Percentiles rank a stretch among this genome's conserved stretches.
phyloP scores from a whole-genome alignment of 1,140 invertebrate species.

The Wiebesia pumilae region DNA sequence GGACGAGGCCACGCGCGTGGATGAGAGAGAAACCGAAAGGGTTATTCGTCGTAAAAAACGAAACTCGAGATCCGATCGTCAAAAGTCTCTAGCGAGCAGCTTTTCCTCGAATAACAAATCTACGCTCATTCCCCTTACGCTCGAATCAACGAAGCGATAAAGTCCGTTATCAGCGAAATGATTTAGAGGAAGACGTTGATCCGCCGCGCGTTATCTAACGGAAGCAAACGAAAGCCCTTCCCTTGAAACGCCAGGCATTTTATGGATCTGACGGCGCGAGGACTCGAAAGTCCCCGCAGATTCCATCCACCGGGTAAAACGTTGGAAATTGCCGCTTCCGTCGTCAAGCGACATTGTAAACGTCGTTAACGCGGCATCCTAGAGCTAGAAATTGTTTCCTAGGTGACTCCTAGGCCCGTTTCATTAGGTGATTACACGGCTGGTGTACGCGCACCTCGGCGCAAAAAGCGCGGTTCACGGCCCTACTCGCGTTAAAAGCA shows the following conservation, averaged over 20 bases:
- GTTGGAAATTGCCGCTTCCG: background rate
- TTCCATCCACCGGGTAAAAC: background rate
- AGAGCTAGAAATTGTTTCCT: conserved; percentile 37
- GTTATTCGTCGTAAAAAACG: background rate
- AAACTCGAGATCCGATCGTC: background rate
- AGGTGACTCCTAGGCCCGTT: conserved; percentile 15
- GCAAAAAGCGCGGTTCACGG: conserved; percentile 52
- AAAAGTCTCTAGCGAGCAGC: background rate
- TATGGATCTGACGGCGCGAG: conserved; percentile 3
- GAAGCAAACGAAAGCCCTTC: background rate
- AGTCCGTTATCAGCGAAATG: background rate
- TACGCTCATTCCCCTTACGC: background rate
- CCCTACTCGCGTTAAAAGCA: conserved; percentile 23
- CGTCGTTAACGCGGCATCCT: background rate
- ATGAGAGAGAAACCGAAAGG: background rate
- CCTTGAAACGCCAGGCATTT: background rate
- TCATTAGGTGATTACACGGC: conserved; percentile 51
- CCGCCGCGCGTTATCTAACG: background rate
- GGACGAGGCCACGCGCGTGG: background rate
- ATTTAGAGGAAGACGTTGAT: background rate
- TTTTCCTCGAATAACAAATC: background rate
- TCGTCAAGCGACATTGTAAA: too few relatives aligned
- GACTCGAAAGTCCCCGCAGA: background rate
- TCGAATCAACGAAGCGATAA: background rate
- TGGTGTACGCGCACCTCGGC: conserved; percentile 49